A percentile compares a stretch with the other conserved stretches of the same genome.
Conservation (phyloP, 2,797 vertebrate species). For the Microctenopoma stevenorrisi region DNA sequence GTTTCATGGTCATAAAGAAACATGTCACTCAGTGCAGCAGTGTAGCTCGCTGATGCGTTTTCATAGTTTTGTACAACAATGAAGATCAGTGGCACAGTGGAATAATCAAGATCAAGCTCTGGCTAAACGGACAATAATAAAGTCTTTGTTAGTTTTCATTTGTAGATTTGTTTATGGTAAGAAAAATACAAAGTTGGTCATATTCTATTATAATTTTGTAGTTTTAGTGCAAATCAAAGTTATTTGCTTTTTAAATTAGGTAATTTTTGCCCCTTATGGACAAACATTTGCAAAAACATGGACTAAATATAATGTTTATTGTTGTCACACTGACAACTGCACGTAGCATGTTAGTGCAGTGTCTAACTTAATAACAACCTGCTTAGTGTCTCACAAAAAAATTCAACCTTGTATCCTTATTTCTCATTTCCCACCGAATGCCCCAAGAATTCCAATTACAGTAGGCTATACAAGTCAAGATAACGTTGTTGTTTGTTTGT, state of each 20-base stretch:
- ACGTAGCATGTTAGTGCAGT: neutral
- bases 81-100: neutral
- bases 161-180: neutral
- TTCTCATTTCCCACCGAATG: constrained; percentile 15
- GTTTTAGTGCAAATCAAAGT: neutral
- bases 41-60: neutral
- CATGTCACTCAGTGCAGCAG: neutral
- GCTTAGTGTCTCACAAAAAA: constrained; percentile 11
- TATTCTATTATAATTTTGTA: neutral
- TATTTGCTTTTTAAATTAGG: neutral
- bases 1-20: neutral
- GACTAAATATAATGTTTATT: neutral
- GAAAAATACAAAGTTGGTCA: neutral
- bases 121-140: neutral
- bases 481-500: constrained; percentile 7
- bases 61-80: neutral
- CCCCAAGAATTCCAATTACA: constrained; percentile 27
- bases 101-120: neutral
- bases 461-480: constrained; percentile 6
- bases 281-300: neutral
- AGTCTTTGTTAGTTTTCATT: neutral
- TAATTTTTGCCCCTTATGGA: neutral
- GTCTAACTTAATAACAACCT: constrained; percentile 3
- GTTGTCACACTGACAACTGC: neutral
- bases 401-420: constrained; percentile 29